Percentiles rank a stretch among this genome's conserved stretches.
phyloP scores from a whole-genome alignment of 2,113 vertebrate genomes.

The Chloropsis cyanopogon region DNA sequence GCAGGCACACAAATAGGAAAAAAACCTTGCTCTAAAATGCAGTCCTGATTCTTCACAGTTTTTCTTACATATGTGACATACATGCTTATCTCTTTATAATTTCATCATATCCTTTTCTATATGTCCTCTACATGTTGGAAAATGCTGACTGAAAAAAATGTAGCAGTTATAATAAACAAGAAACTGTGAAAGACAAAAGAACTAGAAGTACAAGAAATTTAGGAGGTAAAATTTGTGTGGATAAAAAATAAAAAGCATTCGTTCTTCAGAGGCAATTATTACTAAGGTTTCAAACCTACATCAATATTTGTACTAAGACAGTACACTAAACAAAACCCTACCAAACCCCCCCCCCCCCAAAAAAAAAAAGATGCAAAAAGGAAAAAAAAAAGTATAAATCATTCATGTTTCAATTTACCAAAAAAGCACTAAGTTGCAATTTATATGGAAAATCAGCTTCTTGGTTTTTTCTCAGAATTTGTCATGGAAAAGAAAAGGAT shows the following conservation, averaged over 20 bases:
- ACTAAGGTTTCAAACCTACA: not conserved
- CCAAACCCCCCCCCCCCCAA: rapidly evolving
- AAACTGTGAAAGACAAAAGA: not conserved
- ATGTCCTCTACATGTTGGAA: not conserved
- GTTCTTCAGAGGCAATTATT: not conserved
- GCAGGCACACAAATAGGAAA: not conserved
- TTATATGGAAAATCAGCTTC: not conserved
- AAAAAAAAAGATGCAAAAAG: not conserved
- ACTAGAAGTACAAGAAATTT: not conserved
- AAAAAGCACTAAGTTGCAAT: not conserved
- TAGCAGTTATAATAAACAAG: not conserved
- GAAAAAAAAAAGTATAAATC: not conserved
- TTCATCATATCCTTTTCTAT: not conserved
- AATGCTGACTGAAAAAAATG: not conserved
- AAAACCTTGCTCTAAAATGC: not conserved
- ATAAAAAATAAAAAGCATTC: not conserved
- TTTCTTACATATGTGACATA: not conserved
- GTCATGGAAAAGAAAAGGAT: not conserved
- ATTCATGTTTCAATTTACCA: not conserved
- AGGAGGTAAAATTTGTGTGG: not conserved
- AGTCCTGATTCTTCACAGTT: not conserved
- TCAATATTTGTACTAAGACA: not conserved
- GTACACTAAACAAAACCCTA: not conserved
- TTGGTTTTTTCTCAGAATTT: not conserved
- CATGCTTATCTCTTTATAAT: not conserved